Conservation (phyloP, 2,797 vertebrate genomes). For the Hemitrygon akajei region DNA sequence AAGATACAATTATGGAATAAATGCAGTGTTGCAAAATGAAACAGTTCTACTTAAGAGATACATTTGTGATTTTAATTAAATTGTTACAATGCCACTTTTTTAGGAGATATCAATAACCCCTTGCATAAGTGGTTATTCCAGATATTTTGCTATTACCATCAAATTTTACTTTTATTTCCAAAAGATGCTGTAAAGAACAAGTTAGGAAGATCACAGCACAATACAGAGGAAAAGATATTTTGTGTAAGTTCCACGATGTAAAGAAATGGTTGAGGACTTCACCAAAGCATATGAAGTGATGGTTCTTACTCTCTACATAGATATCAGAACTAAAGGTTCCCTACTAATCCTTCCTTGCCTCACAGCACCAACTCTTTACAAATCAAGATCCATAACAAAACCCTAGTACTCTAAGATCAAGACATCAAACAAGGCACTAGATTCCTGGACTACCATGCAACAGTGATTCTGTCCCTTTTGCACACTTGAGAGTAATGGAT, state of each 20-base stretch:
- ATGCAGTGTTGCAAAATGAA: slow-evolving; percentile 27
- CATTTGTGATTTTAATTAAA: slow-evolving; percentile 32
- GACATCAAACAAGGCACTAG: too few species aligned
- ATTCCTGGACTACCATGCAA: too few species aligned
- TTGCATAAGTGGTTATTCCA: not conserved
- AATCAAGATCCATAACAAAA: too few species aligned
- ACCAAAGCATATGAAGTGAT: too few species aligned
- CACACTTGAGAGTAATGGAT: too few species aligned
- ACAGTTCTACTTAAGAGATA: not conserved
- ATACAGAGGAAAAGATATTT: not conserved
- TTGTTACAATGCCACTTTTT: not conserved
- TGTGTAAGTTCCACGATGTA: not conserved
- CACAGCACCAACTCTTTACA: too few species aligned
- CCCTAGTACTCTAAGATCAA: too few species aligned
- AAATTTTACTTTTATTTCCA: slow-evolving; percentile 6
- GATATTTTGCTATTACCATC: not conserved
- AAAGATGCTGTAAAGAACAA: not conserved
- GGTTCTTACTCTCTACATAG: too few species aligned
- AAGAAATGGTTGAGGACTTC: not conserved
- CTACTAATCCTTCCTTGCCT: too few species aligned
- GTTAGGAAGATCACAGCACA: not conserved
- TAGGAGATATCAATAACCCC: not conserved
- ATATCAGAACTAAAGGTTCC: too few species aligned
- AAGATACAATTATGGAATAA: slow-evolving; percentile 6
- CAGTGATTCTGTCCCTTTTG: too few species aligned